Conservation (phyloP, 2,888 invertebrate species). For the Cremastinae sp. region DNA sequence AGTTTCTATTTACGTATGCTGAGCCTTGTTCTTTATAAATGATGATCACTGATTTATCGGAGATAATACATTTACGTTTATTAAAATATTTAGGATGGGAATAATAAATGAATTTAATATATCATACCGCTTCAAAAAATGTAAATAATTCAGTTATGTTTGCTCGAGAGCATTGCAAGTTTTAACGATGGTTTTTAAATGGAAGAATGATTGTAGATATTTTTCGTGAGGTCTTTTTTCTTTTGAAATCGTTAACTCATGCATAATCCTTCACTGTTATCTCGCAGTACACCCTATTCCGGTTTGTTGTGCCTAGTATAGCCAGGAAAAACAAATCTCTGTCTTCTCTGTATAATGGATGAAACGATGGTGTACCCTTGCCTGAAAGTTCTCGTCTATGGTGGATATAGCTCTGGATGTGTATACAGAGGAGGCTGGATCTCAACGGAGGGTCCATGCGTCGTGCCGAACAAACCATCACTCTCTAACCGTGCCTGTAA, state of each 20-base stretch:
- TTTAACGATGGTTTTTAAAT: too few species aligned
- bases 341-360: conserved; percentile 75
- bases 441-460: conserved; percentile 26
- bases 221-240: conserved; percentile 58
- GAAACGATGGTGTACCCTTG: conserved; percentile 70
- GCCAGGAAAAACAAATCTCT: conserved; percentile 76
- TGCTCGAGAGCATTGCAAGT: too few species aligned
- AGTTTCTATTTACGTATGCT: too few species aligned
- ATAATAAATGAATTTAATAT: too few species aligned
- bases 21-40: too few species aligned
- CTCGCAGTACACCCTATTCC: conserved; percentile 67
- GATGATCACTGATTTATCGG: too few species aligned
- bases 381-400: conserved; percentile 32
- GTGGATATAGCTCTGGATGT: conserved; percentile 18
- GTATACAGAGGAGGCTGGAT: conserved; percentile 27
- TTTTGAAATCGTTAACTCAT: conserved; percentile 45
- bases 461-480: conserved; percentile 52
- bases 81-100: too few species aligned
- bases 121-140: too few species aligned
- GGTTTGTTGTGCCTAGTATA: conserved; percentile 61
- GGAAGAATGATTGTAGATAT: conserved; percentile 66
- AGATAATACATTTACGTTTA: too few species aligned
- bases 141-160: too few species aligned
- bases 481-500: conserved; percentile 34
- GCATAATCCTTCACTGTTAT: conserved; percentile 36